Base-by-base conservation (phyloP, 2,797 vertebrate species). In the Rhinichthys osculus region DNA sequence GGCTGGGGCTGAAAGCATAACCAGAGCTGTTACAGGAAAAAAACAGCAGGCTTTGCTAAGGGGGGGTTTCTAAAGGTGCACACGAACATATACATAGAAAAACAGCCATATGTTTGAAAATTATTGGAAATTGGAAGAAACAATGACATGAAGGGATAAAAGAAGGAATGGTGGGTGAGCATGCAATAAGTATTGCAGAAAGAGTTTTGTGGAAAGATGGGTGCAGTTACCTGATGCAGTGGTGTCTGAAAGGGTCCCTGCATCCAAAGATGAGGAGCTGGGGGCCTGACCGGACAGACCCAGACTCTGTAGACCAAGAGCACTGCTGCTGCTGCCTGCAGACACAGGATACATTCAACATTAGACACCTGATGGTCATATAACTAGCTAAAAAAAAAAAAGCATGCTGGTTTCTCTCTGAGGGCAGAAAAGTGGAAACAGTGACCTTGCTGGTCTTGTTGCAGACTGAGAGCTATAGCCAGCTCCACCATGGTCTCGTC, bases 401-500 rank as follows among this genome's bases (percentile, higher is more conserved):
- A 0, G 7, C 13, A 59, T 42, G 38, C 5, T 6, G 4, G 35
- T 44, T 67, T 80, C 7, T 73, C 11, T 52, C 11, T 62, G 16
- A 82, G 9, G 38, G 27, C 8, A 6, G 33, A 57, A 40, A 17
- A 38, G 17, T 30, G 40, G 23, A 72, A 67, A 40, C 13, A 35
- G 79, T 92, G 88, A 98, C 98, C 98, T 96, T 99, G 98, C 86
- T 99, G 98, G 90, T 99, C 98, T 89, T 99, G 98, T 87, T 99
- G 98, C 62, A 99, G 95, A 93, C 98, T 99, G 82, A 99, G 95
- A 35, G 98, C 98, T 35, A 99, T 99, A 76, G 98, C 98, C 86
- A 99, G 90, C 86, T 99, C 98, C 85, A 99, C 98, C 98, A 99
- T 99, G 69, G 98, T 99, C 94, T 99, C 98, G 84, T 99, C 98